Evolutionary conservation across 2,888 invertebrate genomes (phyloP), one percentile per base, ranked within the genome.

Genomic region (Agrochola macilenta): DNA sequence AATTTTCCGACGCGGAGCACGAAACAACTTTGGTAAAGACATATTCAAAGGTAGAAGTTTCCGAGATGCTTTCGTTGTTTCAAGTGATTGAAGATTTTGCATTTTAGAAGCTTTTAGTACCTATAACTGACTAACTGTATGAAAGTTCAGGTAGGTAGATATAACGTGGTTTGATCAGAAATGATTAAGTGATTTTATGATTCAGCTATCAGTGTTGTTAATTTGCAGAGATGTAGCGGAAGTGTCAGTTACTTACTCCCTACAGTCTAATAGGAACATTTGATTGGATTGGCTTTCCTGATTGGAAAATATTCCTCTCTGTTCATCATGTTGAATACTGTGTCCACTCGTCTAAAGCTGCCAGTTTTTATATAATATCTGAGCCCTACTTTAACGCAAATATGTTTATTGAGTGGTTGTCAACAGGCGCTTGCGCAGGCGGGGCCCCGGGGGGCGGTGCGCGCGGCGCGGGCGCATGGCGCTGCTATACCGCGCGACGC

Each of bases 401-500:
- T 49, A 49, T 43, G 43, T 49, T 23, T 39, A 69, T 57, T 46
- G 17, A 77, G 64, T 75, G 57, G 1, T 69, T 89, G 81, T 89
- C 81, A 68, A n/a, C 89, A 92, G 94, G 93, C 92, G 93, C 91
- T 91, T 92, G 94, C 93, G 93, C 93, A 94, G 94, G 93, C 93
- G 94, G 93, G 91, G 93, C 93, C 93, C 93, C 92, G 93, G 97
- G 90, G 95, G 96, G 91, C 81, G 86, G 84, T 87, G 96, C 94
- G 95, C 93, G 96, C 95, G 94, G 96, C 90, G 97, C 95, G 95
- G 94, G 96, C 97, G 97, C 97, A 98, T 98, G 98, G 98, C 98
- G 94, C 97, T 98, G 93, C 97, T 98, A 94, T 98, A 98, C 96
- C 97, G 98, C 93, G 98, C 98, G 95, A 98, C 98, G 94, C 98